Base-by-base conservation (phyloP, 2,113 vertebrate species). In the Neogale vison region DNA sequence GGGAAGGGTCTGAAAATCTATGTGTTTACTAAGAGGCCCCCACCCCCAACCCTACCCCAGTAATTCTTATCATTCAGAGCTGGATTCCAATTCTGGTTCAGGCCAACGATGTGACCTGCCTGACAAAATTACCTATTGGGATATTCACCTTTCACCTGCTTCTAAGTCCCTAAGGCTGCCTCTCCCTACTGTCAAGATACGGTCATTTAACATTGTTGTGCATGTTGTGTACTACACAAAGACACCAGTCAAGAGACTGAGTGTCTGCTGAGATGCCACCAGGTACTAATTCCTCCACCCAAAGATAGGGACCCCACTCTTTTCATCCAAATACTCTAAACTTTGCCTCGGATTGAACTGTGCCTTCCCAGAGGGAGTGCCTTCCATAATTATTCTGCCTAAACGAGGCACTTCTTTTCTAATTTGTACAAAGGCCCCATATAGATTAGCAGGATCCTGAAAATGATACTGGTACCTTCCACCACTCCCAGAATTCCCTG, bases 11-110 rank as follows among this genome's bases (percentile, higher is more conserved):
- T 42, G 31, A 39, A 45, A 71, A 55, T 61, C 34, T 93, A 11
- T 3, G 18, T 61, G 88, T 96, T 76, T 80, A 89, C 13, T 9
- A 61, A 71, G 39, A 76, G 3, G 0, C 7, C 8, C 26, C 34
- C 20, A 20, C 23, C 23, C n/a, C 8, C 1, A 5, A 29, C 17
- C n/a, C 11, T 0, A 5, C n/a, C 17, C 34, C 26, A 81, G 34
- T 86, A n/a, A 86, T 61, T 81, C 93, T 85, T 47, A 47, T 2
- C 2, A 88, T 42, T 55, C 79, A 74, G 45, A 42, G 14, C 7
- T 96, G 72, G 52, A 79, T 26, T 92, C 36, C 1, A 96, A 7
- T 61, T 61, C 74, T 81, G 23, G 3, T 36, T 92, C 67, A 71
- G 34, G 50, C 11, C 77, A 81, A 23, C 18, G 34, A 29, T 69